Conservation (phyloP, 2,888 invertebrate genomes). For the Syrphus vitripennis region DNA sequence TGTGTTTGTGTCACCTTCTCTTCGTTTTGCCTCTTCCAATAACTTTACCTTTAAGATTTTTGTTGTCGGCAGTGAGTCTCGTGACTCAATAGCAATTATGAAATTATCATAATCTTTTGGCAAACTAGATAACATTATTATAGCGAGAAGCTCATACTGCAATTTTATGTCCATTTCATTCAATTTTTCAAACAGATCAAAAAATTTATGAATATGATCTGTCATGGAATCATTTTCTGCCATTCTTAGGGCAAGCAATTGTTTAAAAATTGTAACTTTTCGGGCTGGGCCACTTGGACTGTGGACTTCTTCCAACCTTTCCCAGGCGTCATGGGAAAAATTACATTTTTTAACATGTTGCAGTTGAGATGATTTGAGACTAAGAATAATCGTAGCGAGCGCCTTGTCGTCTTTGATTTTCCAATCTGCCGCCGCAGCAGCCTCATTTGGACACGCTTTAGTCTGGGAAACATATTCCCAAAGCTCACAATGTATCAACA, state of each 20-base stretch:
- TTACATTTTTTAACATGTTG: conserved; percentile 35
- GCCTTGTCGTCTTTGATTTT: conserved; percentile 50
- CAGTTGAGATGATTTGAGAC: conserved; percentile 52
- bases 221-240: conserved; percentile 16
- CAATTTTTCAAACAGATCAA: conserved; percentile 38
- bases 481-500: not conserved
- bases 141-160: conserved; percentile 18
- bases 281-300: conserved; percentile 38
- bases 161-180: conserved; percentile 22
- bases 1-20: not conserved
- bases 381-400: conserved; percentile 42
- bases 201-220: conserved; percentile 45
- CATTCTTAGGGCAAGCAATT: conserved; percentile 27
- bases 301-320: conserved; percentile 25
- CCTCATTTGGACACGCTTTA: not conserved
- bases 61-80: conserved; percentile 44
- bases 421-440: not conserved
- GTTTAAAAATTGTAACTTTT: conserved; percentile 42
- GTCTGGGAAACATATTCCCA: not conserved
- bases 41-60: not conserved
- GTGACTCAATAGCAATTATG: conserved; percentile 52
- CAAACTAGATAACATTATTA: conserved; percentile 19
- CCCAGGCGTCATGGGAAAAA: conserved; percentile 40
- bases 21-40: conserved; percentile 8
- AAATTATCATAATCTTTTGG: conserved; percentile 31